Evolutionary conservation across 1,140 invertebrate genomes (phyloP), one percentile per base, ranked within the genome.

Genomic region (Schlechtendalia chinensis): DNA sequence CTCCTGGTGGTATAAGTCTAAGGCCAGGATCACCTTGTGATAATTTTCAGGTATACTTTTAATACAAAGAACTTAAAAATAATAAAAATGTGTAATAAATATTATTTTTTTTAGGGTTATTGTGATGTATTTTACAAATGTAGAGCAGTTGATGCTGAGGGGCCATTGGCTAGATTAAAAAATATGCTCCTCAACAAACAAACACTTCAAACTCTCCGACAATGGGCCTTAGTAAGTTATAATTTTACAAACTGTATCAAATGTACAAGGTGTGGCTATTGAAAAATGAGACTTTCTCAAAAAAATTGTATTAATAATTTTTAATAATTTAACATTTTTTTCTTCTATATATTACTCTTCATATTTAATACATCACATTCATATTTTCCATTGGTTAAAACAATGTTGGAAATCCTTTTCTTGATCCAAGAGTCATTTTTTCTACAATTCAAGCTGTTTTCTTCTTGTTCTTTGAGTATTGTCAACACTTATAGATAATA

Each of bases 111-210:
- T 50, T 87, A 94, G 91, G 95, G 95, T 75, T 99, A 99, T 87
- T 99, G 97, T 88, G 97, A 99, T 87, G 97, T 98, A 72, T 99
- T 99, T 87, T 90, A 96, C 29, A 98, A 97, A 87, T 99, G 97
- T 86, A 91, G 97, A 83, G 94, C 94, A 1, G 96, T 99, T 17
- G 98, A 99, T 88, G 96, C 97, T 0, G 97, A 99, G 85, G 98
- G 98, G 56, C 98, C 98, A 24, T 88, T 99, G 82, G 96, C 96
- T 19, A 90, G 96, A 82, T 89, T 99, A 32, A 99, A 99, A 89
- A 99, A 99, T 88, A 89, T 99, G 8, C 89, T 99, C 14, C 94
- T 99, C 83, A 98, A 97, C 85, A 92, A 90, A 82, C 91, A 97
- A 85, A 99, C 96, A 6, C 88, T 99, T 47, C 88, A 90, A 54